Percentiles rank a stretch among this genome's conserved stretches.
phyloP scores from a whole-genome alignment of 2,113 vertebrate genomes.

The Anolis sagrei region DNA sequence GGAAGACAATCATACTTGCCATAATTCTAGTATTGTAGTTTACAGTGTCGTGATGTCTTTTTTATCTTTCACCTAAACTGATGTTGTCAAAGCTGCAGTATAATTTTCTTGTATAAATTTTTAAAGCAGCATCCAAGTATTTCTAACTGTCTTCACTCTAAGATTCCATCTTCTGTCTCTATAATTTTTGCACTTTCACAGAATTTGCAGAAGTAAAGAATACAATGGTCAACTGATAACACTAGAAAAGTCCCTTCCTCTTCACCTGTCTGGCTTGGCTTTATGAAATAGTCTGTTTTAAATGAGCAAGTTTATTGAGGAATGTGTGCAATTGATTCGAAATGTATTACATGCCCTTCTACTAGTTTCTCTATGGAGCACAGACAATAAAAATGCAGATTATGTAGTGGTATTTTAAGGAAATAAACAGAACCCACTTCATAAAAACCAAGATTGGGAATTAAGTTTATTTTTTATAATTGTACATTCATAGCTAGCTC shows the following conservation, averaged over 20 bases:
- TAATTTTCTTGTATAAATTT: slow-evolving; percentile 31
- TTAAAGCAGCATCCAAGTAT: not conserved
- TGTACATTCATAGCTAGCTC: not conserved
- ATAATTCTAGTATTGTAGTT: slow-evolving; percentile 11
- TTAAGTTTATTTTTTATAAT: no score
- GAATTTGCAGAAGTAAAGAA: slow-evolving; percentile 39
- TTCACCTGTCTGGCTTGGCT: not conserved
- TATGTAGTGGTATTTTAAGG: no score
- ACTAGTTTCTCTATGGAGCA: not conserved
- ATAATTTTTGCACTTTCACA: slow-evolving; percentile 10
- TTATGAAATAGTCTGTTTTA: not conserved
- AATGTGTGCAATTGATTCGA: not conserved
- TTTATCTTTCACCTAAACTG: slow-evolving; percentile 20
- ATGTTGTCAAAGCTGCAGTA: slow-evolving; percentile 10
- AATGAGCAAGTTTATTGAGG: no score
- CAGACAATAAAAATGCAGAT: no score
- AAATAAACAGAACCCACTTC: not conserved
- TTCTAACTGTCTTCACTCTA: slow-evolving; percentile 30
- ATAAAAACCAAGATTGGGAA: not conserved
- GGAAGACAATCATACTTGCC: no score
- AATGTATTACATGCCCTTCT: not conserved
- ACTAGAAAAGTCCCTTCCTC: not conserved
- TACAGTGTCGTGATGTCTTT: slow-evolving; percentile 12
- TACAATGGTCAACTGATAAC: not conserved
- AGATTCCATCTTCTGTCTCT: slow-evolving; percentile 23